phyloP scores from a whole-genome alignment of 1,140 invertebrate genomes.

The Macrostomum lignano region DNA sequence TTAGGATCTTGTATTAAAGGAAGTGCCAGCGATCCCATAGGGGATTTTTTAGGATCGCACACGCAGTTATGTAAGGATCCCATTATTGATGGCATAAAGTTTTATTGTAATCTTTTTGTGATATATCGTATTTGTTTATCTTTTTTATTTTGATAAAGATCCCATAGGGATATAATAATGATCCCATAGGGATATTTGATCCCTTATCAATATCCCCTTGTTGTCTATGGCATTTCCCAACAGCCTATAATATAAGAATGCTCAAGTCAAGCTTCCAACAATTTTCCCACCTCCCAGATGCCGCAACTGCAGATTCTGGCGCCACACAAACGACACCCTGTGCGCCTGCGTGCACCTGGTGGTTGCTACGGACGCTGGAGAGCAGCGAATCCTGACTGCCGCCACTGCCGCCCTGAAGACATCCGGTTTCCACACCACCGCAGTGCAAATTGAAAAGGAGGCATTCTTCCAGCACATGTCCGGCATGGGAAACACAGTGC shows the following conservation, averaged over 20 bases:
- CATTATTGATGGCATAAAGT: too few species aligned
- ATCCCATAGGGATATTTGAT: too few species aligned
- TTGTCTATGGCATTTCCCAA: too few species aligned
- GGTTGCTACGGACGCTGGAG: neutral
- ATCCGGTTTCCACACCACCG: neutral
- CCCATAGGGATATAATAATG: too few species aligned
- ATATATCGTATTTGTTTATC: too few species aligned
- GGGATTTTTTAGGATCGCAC: too few species aligned
- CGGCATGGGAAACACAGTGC: neutral
- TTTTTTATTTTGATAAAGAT: too few species aligned
- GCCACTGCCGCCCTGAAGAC: neutral
- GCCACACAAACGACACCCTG: neutral
- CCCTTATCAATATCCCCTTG: too few species aligned
- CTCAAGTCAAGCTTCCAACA: neutral
- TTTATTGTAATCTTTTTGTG: too few species aligned
- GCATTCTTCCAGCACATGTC: constrained; percentile 1
- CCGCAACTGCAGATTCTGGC: neutral
- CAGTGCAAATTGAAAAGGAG: constrained; percentile 1
- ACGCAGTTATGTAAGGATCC: too few species aligned
- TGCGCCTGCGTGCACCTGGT: neutral
- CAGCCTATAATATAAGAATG: neutral
- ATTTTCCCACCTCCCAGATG: neutral
- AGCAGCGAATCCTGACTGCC: neutral
- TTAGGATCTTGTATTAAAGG: too few species aligned
- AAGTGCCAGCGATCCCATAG: too few species aligned